Evolutionary conservation across 1,140 invertebrate species (phyloP).

Genomic region (Drosophila burlai): DNA sequence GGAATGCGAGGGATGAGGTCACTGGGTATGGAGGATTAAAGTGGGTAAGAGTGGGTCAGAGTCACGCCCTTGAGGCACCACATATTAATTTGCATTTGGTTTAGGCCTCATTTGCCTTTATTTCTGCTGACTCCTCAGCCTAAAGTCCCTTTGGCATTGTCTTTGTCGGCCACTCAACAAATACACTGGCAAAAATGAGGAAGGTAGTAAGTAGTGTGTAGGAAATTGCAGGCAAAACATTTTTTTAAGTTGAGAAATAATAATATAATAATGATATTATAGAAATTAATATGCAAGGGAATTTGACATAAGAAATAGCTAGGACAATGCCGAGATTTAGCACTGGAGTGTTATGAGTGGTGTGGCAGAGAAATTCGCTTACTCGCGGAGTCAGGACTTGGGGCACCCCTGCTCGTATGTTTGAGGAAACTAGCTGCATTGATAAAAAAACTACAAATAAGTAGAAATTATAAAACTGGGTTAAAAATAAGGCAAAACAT

Average conservation of each 20-base stretch:
- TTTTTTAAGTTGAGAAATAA: too few relatives aligned
- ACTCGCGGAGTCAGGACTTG: too few relatives aligned
- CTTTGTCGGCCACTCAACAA: slow-evolving; percentile 8
- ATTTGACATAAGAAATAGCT: not conserved
- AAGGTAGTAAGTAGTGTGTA: too few relatives aligned
- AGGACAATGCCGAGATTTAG: too few relatives aligned
- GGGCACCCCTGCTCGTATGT: too few relatives aligned
- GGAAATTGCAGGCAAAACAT: not conserved
- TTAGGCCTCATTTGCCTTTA: slow-evolving; percentile 37
- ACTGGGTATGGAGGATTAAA: not conserved
- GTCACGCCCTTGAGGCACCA: not conserved
- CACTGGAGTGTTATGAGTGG: too few relatives aligned
- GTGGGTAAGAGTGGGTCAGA: not conserved
- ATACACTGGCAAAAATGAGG: not conserved
- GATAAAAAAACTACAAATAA: too few relatives aligned
- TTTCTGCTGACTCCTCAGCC: slow-evolving; percentile 34
- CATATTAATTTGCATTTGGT: slow-evolving; percentile 52
- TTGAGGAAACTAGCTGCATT: too few relatives aligned
- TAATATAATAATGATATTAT: too few relatives aligned
- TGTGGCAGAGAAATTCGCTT: too few relatives aligned
- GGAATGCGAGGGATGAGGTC: not conserved
- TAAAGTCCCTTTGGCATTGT: not conserved
- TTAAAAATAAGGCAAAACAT: too few relatives aligned
- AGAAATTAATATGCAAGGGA: not conserved
- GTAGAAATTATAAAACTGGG: too few relatives aligned